phyloP scores from a whole-genome alignment of 2,888 invertebrate genomes.

The Leucania comma region DNA sequence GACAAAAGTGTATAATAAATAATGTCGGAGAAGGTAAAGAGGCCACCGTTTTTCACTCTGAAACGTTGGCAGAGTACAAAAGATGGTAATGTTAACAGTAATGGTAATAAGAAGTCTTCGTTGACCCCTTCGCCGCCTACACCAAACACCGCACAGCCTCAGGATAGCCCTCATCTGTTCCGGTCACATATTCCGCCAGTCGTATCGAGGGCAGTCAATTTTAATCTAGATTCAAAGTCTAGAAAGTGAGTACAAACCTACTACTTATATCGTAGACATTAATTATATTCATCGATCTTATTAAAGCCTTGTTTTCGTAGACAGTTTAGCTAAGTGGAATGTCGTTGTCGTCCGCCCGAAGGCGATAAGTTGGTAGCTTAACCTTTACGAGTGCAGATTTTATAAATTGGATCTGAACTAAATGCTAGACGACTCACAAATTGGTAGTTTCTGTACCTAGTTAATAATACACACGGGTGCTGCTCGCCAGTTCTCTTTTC shows the following conservation, averaged over 20 bases:
- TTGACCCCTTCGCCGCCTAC: conserved; percentile 39
- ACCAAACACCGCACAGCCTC: conserved; percentile 37
- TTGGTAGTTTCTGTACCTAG: conserved; percentile 3
- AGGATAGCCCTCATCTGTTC: conserved; percentile 58
- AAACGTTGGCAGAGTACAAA: conserved; percentile 80
- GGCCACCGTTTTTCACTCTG: conserved; percentile 79
- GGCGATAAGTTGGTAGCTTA: conserved; percentile 32
- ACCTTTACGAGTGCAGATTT: conserved; percentile 7
- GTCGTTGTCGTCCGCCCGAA: conserved; percentile 23
- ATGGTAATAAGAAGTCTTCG: conserved; percentile 18
- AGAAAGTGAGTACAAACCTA: conserved; percentile 75
- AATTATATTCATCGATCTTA: conserved; percentile 63
- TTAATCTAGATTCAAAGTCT: conserved; percentile 72
- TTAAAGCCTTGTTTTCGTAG: conserved; percentile 43
- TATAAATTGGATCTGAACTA: conserved; percentile 1
- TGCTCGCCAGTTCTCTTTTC: too few relatives aligned
- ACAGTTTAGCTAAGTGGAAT: conserved; percentile 46
- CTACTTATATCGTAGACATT: conserved; percentile 50
- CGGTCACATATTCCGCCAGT: conserved; percentile 60
- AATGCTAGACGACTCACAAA: conserved; percentile 6
- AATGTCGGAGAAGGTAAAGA: conserved; percentile 85
- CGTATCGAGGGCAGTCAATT: conserved; percentile 62
- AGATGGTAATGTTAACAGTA: conserved; percentile 31
- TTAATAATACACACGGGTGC: too few relatives aligned
- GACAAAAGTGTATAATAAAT: conserved; percentile 60